These are phyloP conservation scores for Geophilus truncorum DNA, from an alignment of 2,888 invertebrate genomes.

Conservation along the genomic window DNA sequence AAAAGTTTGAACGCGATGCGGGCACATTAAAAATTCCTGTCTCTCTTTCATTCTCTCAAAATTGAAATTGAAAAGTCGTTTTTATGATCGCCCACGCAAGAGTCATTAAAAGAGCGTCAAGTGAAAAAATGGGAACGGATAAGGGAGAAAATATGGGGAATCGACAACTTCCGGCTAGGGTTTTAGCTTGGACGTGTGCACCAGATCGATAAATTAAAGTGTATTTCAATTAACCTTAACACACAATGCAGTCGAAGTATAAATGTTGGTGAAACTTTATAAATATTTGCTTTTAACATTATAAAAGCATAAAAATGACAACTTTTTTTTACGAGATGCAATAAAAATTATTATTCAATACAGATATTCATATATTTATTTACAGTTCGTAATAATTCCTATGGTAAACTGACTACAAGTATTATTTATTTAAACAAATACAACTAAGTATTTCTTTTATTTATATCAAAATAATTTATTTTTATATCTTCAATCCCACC, in stretches of 20 bases:
- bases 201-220: conserved; percentile 6
- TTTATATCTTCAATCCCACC: neutral
- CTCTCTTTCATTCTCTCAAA: neutral
- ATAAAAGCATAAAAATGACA: no score
- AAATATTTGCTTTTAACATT: neutral
- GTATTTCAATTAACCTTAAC: neutral
- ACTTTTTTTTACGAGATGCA: no score
- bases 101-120: neutral
- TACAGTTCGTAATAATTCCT: no score
- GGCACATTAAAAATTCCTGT: conserved; percentile 22
- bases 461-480: no score
- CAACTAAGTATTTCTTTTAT: no score
- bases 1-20: conserved; percentile 25
- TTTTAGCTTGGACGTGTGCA: neutral
- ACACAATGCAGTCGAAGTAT: neutral
- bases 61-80: conserved; percentile 24
- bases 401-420: no score
- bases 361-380: no score
- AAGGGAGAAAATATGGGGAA: conserved; percentile 3
- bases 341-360: no score
- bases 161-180: neutral
- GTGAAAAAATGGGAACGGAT: neutral
- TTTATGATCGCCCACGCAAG: conserved; percentile 27
- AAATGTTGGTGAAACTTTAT: no score
- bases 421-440: no score